phyloP scores from a whole-genome alignment of 2,797 vertebrate species.

The Danio jaintianensis region DNA sequence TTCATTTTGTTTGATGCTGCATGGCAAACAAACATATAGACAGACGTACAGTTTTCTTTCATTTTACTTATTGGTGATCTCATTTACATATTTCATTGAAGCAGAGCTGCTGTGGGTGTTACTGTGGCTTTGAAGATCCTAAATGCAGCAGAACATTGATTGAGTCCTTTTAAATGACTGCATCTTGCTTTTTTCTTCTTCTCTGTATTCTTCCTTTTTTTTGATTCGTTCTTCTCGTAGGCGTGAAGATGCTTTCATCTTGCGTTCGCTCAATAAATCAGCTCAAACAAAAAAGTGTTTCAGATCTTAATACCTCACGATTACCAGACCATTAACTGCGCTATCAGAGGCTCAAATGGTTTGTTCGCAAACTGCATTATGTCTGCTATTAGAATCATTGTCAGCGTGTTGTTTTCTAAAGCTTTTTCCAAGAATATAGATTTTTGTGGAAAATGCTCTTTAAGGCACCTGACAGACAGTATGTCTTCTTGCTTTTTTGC shows the following conservation, averaged over 20 bases:
- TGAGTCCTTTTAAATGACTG: constrained; percentile 4
- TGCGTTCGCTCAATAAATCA: not conserved
- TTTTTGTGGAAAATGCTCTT: not conserved
- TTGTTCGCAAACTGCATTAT: not conserved
- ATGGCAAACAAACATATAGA: not conserved
- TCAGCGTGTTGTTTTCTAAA: not conserved
- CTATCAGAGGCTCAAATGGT: constrained; percentile 21
- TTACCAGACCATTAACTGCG: constrained; percentile 21
- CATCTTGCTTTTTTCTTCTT: not conserved
- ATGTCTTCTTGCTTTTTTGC: not conserved
- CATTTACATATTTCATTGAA: not conserved
- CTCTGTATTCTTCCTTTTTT: not conserved
- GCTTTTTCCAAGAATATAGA: not conserved
- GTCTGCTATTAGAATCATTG: not conserved
- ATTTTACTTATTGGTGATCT: not conserved
- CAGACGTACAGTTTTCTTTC: not conserved
- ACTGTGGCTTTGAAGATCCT: not conserved
- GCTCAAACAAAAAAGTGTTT: constrained; percentile 7
- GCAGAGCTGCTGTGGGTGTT: not conserved
- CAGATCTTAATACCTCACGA: not conserved
- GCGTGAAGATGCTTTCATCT: not conserved
- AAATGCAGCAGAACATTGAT: not conserved
- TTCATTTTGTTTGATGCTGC: not conserved
- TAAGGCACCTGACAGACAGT: not conserved
- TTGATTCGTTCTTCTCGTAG: constrained; percentile 10